A percentile compares a stretch with the other conserved stretches of the same genome.
Evolutionary conservation across 2,888 invertebrate species (phyloP).

Genomic region (Pterostichus madidus): DNA sequence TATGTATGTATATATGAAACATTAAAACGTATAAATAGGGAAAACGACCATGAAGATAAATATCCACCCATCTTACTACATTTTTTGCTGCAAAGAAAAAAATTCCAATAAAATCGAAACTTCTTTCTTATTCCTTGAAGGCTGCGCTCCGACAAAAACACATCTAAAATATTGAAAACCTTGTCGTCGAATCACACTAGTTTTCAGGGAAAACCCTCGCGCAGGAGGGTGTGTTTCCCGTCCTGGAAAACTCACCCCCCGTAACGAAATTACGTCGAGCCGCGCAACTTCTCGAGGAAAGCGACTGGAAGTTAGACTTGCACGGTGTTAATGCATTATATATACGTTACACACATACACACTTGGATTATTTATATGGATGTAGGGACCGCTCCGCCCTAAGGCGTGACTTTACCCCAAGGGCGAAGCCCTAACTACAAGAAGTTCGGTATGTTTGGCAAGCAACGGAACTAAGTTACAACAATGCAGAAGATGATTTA

Average conservation of each 20-base stretch:
- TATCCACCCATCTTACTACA: too few relatives aligned
- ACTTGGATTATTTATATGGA: conserved; percentile 7
- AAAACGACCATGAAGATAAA: too few relatives aligned
- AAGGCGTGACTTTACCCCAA: not conserved
- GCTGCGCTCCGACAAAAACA: too few relatives aligned
- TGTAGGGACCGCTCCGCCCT: conserved; percentile 1
- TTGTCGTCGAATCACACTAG: not conserved
- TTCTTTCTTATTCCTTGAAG: too few relatives aligned
- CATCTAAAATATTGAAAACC: too few relatives aligned
- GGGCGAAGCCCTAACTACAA: not conserved
- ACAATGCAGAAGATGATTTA: too few relatives aligned
- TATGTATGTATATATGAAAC: too few relatives aligned
- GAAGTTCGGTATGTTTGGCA: not conserved
- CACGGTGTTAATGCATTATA: conserved; percentile 15
- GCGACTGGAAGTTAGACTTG: not conserved
- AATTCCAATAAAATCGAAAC: too few relatives aligned
- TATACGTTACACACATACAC: not conserved
- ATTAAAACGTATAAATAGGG: too few relatives aligned
- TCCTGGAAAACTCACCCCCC: conserved; percentile 2
- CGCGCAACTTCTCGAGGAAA: too few relatives aligned
- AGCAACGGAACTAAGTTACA: not conserved
- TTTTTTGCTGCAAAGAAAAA: too few relatives aligned
- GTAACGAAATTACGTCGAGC: not conserved
- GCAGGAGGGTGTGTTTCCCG: not conserved
- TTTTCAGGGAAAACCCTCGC: conserved; percentile 15